Evolutionary conservation across 2,797 vertebrate species (phyloP), one percentile per base, ranked within the genome.

Genomic region (Taenioides sp.): DNA sequence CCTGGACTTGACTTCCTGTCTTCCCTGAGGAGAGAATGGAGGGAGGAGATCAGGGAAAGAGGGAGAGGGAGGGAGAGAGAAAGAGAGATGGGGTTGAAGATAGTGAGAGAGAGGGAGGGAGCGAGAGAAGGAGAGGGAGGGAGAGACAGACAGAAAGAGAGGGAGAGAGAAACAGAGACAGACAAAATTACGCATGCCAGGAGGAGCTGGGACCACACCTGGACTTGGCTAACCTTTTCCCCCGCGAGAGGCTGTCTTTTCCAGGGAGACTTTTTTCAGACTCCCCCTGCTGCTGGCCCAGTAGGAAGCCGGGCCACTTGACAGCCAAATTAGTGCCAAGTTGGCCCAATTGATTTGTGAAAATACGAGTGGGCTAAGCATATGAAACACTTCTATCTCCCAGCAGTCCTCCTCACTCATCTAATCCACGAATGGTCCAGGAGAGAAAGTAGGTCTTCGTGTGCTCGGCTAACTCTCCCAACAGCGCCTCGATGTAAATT

Each of bases 291-390:
- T 88, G 84, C 78, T 67, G 64, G 57, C 84, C 83, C 82, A 74
- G 78, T 75, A 82, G 83, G 87, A 83, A 59, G 77, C 76, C 80
- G 67, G 71, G 18, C 65, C 81, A 76, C 79, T 74, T 25, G 74
- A 83, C 73, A 74, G 69, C 76, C 82, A 81, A 83, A 87, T 89
- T 82, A 64, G 77, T 87, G 79, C 81, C 86, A 88, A 87, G 78
- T 72, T 85, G 69, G 75, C 81, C 80, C 11, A 77, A 83, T 78
- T 83, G 74, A 83, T 75, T 84, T 69, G 67, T 72, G 79, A 71
- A 84, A 85, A 86, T 81, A 79, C 76, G 73, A 80, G 66, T 67
- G 55, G 52, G 59, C 76, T 79, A 69, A 81, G 81, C 73, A 76
- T 78, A 83, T 83, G 82, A 88, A 87, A 84, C 82, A 75, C 67